phyloP scores from a whole-genome alignment of 1,140 invertebrate genomes.

The Drosophila prosaltans region DNA sequence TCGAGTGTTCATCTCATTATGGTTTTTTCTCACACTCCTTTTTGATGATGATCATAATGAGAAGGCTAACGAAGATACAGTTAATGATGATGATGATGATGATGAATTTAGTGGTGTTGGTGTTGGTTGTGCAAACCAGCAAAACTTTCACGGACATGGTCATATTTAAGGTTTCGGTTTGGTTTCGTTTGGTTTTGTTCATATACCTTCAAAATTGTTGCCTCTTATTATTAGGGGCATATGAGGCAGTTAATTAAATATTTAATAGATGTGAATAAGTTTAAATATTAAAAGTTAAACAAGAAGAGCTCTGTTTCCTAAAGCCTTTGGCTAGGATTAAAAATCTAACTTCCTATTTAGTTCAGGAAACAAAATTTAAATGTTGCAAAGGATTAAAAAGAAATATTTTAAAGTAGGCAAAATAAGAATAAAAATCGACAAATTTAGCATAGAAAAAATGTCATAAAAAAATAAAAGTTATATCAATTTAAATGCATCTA shows the following conservation, averaged over 20 bases:
- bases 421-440: no score
- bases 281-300: no score
- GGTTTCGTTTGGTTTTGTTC: slow-evolving; percentile 13
- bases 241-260: neutral
- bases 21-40: slow-evolving; percentile 44
- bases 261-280: no score
- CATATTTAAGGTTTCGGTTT: slow-evolving; percentile 21
- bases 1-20: slow-evolving; percentile 69
- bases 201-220: neutral
- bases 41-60: neutral
- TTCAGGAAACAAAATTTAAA: no score
- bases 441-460: no score
- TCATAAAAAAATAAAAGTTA: no score
- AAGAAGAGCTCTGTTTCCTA: no score
- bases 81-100: slow-evolving; percentile 1
- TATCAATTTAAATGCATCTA: no score
- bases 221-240: neutral
- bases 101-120: neutral
- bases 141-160: neutral
- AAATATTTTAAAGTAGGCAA: no score
- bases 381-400: no score
- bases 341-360: no score
- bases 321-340: no score
- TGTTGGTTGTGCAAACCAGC: neutral
- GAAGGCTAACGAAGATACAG: neutral